phyloP scores from a whole-genome alignment of 1,140 invertebrate genomes.

The Drosophila punjabiensis region DNA sequence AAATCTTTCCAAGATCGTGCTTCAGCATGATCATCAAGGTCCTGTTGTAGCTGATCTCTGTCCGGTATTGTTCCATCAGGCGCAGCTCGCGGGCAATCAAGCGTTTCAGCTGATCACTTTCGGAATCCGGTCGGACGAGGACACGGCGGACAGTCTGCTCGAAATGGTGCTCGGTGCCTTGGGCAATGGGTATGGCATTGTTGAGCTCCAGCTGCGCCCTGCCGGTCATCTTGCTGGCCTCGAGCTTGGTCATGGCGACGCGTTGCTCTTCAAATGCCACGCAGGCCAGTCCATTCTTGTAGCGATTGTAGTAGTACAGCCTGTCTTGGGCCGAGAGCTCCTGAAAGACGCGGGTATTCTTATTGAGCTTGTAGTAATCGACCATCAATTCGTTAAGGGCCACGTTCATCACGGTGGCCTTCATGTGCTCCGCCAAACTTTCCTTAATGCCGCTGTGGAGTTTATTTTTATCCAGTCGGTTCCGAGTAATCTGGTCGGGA shows the following conservation, averaged over 20 bases:
- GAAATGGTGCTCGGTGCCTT: slow-evolving; percentile 16
- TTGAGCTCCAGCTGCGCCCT: not conserved
- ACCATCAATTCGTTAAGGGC: not conserved
- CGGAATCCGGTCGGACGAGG: slow-evolving; percentile 11
- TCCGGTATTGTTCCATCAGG: not conserved
- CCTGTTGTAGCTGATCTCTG: slow-evolving; percentile 22
- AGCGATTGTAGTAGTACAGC: not conserved
- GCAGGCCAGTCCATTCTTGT: not conserved
- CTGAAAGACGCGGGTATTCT: not conserved
- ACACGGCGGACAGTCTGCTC: not conserved
- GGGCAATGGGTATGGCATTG: not conserved
- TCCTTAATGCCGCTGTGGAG: not conserved
- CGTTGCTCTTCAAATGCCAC: not conserved
- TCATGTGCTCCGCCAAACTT: not conserved
- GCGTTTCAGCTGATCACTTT: slow-evolving; percentile 8
- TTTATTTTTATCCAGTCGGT: not conserved
- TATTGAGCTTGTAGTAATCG: not conserved
- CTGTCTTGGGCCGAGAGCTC: not conserved
- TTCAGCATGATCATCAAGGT: not conserved
- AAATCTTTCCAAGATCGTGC: slow-evolving; percentile 8
- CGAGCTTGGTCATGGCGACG: not conserved
- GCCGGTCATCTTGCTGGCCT: too few species aligned
- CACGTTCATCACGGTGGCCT: not conserved
- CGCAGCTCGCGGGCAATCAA: slow-evolving; percentile 12
- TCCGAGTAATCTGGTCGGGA: not conserved